Conservation (phyloP, 1,140 invertebrate genomes). For the Zaprionus gabonicus region DNA sequence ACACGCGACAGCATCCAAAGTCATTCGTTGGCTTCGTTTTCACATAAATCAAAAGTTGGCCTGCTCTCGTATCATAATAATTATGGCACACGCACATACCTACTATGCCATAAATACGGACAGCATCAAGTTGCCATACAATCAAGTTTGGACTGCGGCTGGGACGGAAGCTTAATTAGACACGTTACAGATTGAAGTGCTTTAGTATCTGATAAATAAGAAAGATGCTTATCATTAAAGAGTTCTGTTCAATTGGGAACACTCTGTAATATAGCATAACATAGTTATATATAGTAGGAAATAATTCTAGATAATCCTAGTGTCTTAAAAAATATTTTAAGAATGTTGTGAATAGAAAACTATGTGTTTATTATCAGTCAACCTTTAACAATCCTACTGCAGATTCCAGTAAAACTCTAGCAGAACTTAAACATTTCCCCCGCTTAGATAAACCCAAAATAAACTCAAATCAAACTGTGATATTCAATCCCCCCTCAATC, state of each 20-base stretch:
- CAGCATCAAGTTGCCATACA: constrained; percentile 13
- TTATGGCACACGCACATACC: constrained; percentile 20
- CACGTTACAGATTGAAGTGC: constrained; percentile 57
- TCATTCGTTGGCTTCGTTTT: constrained; percentile 60
- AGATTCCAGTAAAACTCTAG: no score
- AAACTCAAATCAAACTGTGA: background rate
- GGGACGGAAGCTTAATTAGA: constrained; percentile 57
- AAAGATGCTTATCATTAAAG: constrained; percentile 6
- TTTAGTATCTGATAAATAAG: constrained; percentile 39
- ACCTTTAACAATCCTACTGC: background rate
- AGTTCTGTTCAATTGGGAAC: background rate
- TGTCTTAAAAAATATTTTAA: no score
- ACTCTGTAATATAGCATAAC: background rate
- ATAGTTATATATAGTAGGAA: background rate
- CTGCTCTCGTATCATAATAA: constrained; percentile 36
- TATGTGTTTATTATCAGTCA: background rate
- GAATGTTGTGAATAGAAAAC: no score
- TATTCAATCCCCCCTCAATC: background rate
- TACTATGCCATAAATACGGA: constrained; percentile 24
- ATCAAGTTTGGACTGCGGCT: constrained; percentile 34
- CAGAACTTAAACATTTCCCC: background rate
- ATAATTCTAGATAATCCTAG: background rate
- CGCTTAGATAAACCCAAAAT: background rate
- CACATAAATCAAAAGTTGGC: constrained; percentile 71
- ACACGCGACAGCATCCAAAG: constrained; percentile 39